Evolutionary conservation across 2,113 vertebrate genomes (phyloP).

Genomic region (Scytalopus superciliaris): DNA sequence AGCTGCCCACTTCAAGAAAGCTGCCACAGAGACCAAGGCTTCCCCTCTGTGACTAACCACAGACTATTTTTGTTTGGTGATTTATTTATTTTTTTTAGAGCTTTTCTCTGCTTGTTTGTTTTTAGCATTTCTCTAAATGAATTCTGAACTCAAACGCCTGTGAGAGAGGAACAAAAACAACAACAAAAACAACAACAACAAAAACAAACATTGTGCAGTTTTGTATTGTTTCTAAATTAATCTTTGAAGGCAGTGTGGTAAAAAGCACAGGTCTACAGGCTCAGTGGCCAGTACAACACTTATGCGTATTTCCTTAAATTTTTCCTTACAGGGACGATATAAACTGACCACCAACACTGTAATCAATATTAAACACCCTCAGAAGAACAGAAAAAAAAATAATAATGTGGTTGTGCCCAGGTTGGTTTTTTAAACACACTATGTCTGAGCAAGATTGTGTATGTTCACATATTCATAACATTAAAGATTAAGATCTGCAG

Average conservation of each 20-base stretch:
- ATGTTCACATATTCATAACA: accelerated
- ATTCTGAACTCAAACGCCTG: neutral
- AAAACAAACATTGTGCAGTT: neutral
- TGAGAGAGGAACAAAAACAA: neutral
- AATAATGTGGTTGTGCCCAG: accelerated
- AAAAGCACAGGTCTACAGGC: neutral
- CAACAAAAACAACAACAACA: neutral
- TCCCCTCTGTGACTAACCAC: neutral
- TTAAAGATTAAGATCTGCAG: neutral
- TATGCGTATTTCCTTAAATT: accelerated
- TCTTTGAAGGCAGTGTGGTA: neutral
- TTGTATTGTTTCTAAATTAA: neutral
- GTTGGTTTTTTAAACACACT: neutral
- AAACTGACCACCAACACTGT: neutral
- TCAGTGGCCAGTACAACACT: neutral
- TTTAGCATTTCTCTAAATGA: neutral
- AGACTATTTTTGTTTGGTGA: neutral
- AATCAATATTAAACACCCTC: neutral
- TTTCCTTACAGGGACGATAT: neutral
- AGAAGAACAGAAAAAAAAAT: neutral
- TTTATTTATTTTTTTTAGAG: accelerated
- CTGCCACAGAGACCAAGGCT: neutral
- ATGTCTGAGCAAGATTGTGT: neutral
- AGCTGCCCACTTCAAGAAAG: neutral
- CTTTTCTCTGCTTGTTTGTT: neutral